These are phyloP conservation scores for Procambarus virginalis DNA, from an alignment of 1,140 invertebrate genomes.

Conservation along the genomic window DNA sequence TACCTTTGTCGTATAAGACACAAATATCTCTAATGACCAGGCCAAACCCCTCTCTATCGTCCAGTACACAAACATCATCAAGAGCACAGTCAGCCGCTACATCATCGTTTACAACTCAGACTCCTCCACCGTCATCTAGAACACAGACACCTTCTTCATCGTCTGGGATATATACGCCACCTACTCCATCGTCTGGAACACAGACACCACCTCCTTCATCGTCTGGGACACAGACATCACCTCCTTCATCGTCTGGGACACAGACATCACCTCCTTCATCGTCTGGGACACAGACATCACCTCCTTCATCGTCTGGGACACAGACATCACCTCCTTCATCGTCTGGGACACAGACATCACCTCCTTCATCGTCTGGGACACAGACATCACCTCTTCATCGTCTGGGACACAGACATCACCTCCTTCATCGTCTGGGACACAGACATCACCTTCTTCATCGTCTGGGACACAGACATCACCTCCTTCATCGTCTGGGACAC, in stretches of 20 bases:
- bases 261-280: neutral
- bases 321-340: neutral
- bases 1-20: neutral
- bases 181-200: neutral
- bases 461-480: neutral
- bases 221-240: neutral
- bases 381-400: neutral
- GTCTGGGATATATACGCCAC: no score
- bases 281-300: neutral
- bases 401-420: no score
- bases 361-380: neutral
- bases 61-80: neutral
- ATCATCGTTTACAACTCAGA: neutral
- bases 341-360: neutral
- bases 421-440: no score
- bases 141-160: no score
- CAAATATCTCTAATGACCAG: neutral
- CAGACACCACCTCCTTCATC: neutral
- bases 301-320: neutral
- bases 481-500: neutral
- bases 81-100: neutral
- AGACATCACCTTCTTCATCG: no score
- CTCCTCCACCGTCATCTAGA: no score
- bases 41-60: neutral
- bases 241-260: neutral